Percentiles rank a stretch among this genome's conserved stretches.
These are phyloP conservation scores for Synergus gifuensis DNA, from an alignment of 2,888 invertebrate genomes.

Conservation along the genomic window DNA sequence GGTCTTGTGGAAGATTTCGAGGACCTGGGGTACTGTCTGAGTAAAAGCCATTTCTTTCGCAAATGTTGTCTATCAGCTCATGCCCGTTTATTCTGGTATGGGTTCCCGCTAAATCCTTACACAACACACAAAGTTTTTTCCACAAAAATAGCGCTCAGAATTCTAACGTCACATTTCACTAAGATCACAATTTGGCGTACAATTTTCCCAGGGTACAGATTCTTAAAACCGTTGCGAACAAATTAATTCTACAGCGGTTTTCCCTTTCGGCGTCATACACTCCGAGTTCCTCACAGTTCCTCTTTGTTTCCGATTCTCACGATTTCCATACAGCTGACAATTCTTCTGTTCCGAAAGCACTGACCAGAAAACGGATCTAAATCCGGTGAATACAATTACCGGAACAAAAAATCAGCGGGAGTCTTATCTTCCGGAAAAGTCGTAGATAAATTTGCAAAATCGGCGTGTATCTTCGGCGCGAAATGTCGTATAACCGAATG, in stretches of 20 bases:
- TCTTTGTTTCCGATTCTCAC: slow-evolving; percentile 13
- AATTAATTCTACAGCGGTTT: not conserved
- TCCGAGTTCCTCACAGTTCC: not conserved
- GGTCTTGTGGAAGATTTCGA: slow-evolving; percentile 8
- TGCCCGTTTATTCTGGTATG: slow-evolving; percentile 7
- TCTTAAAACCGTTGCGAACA: not conserved
- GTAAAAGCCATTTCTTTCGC: slow-evolving; percentile 15
- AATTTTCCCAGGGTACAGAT: not conserved
- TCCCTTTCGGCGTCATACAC: slow-evolving; percentile 23
- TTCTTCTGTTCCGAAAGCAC: not conserved
- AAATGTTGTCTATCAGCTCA: slow-evolving; percentile 23
- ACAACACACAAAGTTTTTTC: not conserved
- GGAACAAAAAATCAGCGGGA: slow-evolving; percentile 3
- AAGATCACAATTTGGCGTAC: not conserved
- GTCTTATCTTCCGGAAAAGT: slow-evolving; percentile 4
- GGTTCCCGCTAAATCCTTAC: slow-evolving; percentile 8
- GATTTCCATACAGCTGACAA: not conserved
- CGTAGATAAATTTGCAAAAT: slow-evolving; percentile 21
- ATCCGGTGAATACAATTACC: not conserved
- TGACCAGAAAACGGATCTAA: not conserved
- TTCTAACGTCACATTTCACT: slow-evolving; percentile 23
- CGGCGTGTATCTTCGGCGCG: slow-evolving; percentile 36
- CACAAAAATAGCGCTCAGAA: not conserved
- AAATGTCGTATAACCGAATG: slow-evolving; percentile 12
- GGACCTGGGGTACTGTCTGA: not conserved